Conservation (phyloP, 2,888 invertebrate species). For the Cephalotes varians region DNA sequence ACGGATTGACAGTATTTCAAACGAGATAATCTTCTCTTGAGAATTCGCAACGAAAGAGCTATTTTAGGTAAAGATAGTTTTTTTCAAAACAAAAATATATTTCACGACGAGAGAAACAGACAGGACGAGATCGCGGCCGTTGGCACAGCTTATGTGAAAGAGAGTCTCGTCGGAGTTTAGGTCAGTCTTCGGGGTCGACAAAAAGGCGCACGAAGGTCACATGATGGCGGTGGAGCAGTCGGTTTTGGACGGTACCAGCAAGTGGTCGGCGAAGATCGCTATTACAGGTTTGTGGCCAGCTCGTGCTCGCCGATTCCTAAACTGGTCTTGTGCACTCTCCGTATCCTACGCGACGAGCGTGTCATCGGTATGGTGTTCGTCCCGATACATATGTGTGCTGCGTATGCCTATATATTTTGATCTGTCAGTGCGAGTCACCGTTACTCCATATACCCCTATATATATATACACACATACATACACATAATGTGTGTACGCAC, state of each 20-base stretch:
- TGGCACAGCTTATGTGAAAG: conserved; percentile 78
- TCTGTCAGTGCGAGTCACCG: conserved; percentile 32
- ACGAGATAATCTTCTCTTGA: not conserved
- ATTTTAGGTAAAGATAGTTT: not conserved
- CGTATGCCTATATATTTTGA: conserved; percentile 37
- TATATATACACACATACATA: conserved; percentile 19
- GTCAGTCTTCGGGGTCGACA: conserved; percentile 98
- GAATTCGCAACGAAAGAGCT: not conserved
- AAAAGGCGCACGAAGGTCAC: conserved; percentile 97
- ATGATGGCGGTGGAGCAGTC: conserved; percentile 99
- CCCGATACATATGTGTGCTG: conserved; percentile 32
- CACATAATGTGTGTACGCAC: conserved; percentile 37
- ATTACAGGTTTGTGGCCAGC: conserved; percentile 95
- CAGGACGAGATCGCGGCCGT: conserved; percentile 75
- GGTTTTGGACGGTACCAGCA: conserved; percentile 99
- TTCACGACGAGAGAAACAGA: conserved; percentile 48
- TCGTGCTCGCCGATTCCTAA: conserved; percentile 68
- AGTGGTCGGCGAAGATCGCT: conserved; percentile 99
- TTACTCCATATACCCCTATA: not conserved
- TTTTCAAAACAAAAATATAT: not conserved
- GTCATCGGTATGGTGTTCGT: conserved; percentile 59
- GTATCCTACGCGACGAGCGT: conserved; percentile 55
- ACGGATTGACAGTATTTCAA: not conserved
- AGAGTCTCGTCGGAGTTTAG: conserved; percentile 88
- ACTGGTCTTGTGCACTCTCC: conserved; percentile 59